Evolutionary conservation across 2,888 invertebrate genomes (phyloP), one percentile per base, ranked within the genome.

Genomic region (Coelinius sp.): DNA sequence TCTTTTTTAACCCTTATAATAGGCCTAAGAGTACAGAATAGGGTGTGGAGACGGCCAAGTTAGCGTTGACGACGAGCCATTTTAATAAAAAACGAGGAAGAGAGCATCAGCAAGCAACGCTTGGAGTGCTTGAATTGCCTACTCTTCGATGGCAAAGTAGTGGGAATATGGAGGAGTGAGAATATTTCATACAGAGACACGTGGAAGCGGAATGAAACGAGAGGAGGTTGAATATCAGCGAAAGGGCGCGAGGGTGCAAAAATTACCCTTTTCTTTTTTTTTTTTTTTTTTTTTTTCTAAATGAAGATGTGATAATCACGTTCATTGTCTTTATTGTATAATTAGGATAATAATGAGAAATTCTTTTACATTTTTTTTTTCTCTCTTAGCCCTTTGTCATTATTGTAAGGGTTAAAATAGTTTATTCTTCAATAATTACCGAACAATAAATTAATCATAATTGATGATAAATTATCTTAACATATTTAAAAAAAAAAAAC

Each of bases 261-360:
- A 63, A 70, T 64, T 22, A 71, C 44, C 49, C 7, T 59, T 35
- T 14, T 59, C 17, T 56, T 56, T 27, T 27, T 27, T 20, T 49
- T 56, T 56, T 27, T 7, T n/a, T n/a, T n/a, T n/a, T n/a, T n/a
- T n/a, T n/a, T n/a, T n/a, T n/a, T n/a, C n/a, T n/a, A n/a, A 63
- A 41, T 71, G 64, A 70, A 74, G 70, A 73, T 73, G 73, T 74
- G 70, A 65, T 62, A 46, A 69, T 66, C 76, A 71, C 78, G 82
- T 80, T 81, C 84, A 85, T 87, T 86, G 86, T 86, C 85, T 83
- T 80, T 85, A 86, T 86, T 85, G 85, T 86, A 84, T 87, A 87
- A 87, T 87, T 87, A 86, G 87, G 87, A 87, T 86, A 84, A 86
- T 87, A 84, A 86, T 86, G 86, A 87, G 85, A 86, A 85, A 77